These are phyloP conservation scores for Callorhinus ursinus DNA, from an alignment of 2,113 vertebrate species.

Conservation along the genomic window DNA sequence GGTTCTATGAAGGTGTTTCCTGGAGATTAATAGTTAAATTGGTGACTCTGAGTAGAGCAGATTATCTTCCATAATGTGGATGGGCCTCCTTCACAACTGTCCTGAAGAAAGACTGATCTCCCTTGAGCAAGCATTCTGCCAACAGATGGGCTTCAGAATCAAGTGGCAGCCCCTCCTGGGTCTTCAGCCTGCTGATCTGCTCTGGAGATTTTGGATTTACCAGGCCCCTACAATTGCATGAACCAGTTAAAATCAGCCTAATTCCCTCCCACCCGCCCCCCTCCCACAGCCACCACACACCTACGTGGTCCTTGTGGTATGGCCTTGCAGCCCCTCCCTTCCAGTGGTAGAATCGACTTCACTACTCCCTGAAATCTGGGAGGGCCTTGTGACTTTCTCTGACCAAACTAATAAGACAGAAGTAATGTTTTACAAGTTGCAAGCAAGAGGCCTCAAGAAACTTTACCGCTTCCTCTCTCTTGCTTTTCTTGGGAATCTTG, in stretches of 20 bases:
- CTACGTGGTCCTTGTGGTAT: not conserved
- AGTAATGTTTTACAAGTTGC: not conserved
- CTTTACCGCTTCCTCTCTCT: not conserved
- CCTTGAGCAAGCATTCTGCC: not conserved
- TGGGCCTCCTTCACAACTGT: not conserved
- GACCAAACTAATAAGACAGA: not conserved
- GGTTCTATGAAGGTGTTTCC: not conserved
- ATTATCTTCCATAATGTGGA: not conserved
- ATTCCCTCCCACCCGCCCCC: not conserved
- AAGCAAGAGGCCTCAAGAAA: not conserved
- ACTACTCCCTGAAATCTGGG: not conserved
- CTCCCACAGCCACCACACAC: not conserved
- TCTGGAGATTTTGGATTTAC: not conserved
- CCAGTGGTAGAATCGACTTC: not conserved
- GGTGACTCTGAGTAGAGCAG: not conserved
- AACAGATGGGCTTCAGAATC: not conserved
- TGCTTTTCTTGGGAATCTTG: not conserved
- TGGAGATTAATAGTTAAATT: slow-evolving; percentile 9
- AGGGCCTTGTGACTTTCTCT: not conserved
- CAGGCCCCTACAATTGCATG: not conserved
- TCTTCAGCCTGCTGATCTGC: not conserved
- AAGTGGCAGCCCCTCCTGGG: not conserved
- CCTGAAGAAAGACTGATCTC: not conserved
- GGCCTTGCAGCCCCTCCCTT: not conserved
- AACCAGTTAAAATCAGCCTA: not conserved